A percentile compares a stretch with the other conserved stretches of the same genome.
These are phyloP conservation scores for Cairina moschata DNA, from an alignment of 2,113 vertebrate species.

Conservation along the genomic window DNA sequence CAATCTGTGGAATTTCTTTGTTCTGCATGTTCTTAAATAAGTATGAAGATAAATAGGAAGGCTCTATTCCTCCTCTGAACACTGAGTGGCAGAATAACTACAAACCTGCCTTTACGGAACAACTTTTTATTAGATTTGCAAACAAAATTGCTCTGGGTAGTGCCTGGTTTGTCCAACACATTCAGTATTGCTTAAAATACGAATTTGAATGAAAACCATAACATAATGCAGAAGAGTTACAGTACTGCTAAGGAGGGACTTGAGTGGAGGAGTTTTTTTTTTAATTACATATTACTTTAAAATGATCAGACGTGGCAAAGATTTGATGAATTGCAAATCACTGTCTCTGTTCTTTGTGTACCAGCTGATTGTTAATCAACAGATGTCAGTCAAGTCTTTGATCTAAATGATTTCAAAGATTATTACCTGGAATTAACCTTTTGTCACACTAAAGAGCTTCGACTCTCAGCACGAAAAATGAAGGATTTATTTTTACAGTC, in stretches of 20 bases:
- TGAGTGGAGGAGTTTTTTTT: background rate
- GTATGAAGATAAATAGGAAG: background rate
- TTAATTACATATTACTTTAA: background rate
- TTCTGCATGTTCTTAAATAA: background rate
- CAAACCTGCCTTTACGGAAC: background rate
- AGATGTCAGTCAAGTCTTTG: background rate
- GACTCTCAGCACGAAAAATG: background rate
- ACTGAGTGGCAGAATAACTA: slow-evolving; percentile 45
- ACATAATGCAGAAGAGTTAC: background rate
- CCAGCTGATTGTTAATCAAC: background rate
- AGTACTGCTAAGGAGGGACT: background rate
- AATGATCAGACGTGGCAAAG: background rate
- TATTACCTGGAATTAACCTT: background rate
- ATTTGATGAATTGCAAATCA: background rate
- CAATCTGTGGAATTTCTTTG: background rate
- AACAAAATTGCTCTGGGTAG: background rate
- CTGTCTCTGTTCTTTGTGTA: background rate
- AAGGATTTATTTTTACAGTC: background rate
- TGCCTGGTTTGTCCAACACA: background rate
- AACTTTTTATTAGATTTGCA: background rate
- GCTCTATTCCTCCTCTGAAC: slow-evolving; percentile 25
- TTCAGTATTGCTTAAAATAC: background rate
- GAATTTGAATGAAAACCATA: background rate
- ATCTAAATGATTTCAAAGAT: background rate
- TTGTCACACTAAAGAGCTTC: background rate